Percentiles rank a stretch among this genome's conserved stretches.
phyloP scores from a whole-genome alignment of 1,140 invertebrate genomes.

The Macrobrachium rosenbergii region DNA sequence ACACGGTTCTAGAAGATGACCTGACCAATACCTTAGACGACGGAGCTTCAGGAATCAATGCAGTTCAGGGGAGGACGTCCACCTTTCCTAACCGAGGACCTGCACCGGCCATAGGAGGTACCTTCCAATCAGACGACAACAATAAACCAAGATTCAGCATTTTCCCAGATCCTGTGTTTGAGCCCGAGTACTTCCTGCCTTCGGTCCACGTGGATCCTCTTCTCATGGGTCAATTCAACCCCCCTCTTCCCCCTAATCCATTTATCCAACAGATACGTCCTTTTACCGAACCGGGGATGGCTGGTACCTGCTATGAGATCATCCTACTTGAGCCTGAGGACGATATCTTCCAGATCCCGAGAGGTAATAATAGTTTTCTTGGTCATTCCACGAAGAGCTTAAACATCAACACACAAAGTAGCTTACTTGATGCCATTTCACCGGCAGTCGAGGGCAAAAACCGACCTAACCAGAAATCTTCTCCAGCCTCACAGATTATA shows the following conservation, averaged over 20 bases:
- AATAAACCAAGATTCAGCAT: not conserved
- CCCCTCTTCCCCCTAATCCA: not conserved
- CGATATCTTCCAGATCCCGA: not conserved
- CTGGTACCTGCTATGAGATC: slow-evolving; percentile 36
- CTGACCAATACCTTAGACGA: not conserved
- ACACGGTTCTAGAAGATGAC: not conserved
- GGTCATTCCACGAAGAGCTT: not conserved
- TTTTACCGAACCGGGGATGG: not conserved
- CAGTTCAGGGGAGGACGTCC: not conserved
- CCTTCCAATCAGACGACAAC: not conserved
- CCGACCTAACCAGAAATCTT: not conserved
- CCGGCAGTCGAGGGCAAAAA: not conserved
- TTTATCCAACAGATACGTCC: slow-evolving; percentile 20
- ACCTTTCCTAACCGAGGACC: not conserved
- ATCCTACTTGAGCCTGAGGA: slow-evolving; percentile 27
- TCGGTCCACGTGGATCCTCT: slow-evolving; percentile 13
- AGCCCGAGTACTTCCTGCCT: slow-evolving; percentile 29
- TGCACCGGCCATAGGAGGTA: not conserved
- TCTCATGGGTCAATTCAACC: not conserved
- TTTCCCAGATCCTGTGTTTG: slow-evolving; percentile 14
- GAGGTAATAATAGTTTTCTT: not conserved
- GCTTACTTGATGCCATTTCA: slow-evolving; percentile 1
- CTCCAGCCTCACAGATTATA: not conserved
- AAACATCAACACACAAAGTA: not conserved
- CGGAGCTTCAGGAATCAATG: not conserved